Percentiles rank a stretch among this genome's conserved stretches.
phyloP scores from a whole-genome alignment of 2,113 vertebrate genomes.

The Ranitomeya variabilis region DNA sequence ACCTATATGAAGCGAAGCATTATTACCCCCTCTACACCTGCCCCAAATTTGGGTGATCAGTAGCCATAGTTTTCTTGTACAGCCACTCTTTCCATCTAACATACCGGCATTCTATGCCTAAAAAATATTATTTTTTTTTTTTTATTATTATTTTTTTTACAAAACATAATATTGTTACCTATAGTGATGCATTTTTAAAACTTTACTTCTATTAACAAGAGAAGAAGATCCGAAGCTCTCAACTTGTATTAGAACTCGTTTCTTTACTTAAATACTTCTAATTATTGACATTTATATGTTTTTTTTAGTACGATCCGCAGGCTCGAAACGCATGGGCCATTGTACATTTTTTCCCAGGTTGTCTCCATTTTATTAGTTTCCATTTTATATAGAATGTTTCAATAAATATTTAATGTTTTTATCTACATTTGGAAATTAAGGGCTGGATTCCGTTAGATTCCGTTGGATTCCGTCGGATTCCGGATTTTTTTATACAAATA shows the following conservation, averaged over 20 bases:
- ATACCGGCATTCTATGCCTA: slow-evolving; percentile 47
- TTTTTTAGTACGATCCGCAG: not conserved
- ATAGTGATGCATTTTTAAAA: not conserved
- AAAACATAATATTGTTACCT: not conserved
- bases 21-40: slow-evolving; percentile 67
- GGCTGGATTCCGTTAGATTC: no score
- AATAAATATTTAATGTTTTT: no score
- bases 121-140: not conserved
- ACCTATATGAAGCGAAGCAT: slow-evolving; percentile 15
- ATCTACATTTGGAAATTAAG: no score
- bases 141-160: not conserved
- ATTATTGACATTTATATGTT: not conserved
- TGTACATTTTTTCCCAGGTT: no score
- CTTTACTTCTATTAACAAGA: not conserved
- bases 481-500: no score
- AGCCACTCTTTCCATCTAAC: slow-evolving; percentile 64
- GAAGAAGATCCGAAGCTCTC: not conserved
- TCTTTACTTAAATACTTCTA: not conserved
- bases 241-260: not conserved
- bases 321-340: no score
- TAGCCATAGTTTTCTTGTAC: slow-evolving; percentile 72
- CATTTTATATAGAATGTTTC: no score
- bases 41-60: slow-evolving; percentile 75
- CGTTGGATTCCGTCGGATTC: no score
- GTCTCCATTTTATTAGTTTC: no score